Base-by-base conservation (phyloP, 37 sponge, comb jelly and placozoan species). In the Diacarnus erythraeanus region DNA sequence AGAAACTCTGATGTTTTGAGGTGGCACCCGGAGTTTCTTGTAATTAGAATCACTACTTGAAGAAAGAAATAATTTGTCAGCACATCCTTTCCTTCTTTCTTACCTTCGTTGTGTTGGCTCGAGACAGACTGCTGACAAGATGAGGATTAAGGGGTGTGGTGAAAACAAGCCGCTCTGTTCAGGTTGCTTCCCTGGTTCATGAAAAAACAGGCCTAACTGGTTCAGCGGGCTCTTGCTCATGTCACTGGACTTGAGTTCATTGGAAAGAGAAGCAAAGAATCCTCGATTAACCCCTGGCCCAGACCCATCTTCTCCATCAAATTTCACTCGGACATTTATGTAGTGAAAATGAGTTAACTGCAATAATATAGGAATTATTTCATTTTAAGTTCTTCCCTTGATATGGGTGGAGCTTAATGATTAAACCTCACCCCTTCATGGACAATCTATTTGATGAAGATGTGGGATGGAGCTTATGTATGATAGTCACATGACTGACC, bases 251-350 rank as follows among this genome's bases (percentile, higher is more conserved):
- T 90, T 94, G 59, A 94, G 78, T 26, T 86, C 91, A 74, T 87
- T 84, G 57, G 95, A 88, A 36, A 94, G 83, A 0, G 86, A 73
- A 41, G 95, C 79, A 47, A 90, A 94, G 86, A 94, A 90, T 0
- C 95, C 95, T 66, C 91, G 65, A 42, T 86, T 87, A 26, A 94
- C 95, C 20, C 95, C 95, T 12, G 91, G 88, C n/a, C 95, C 95
- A 38, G 89, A 84, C 0, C 95, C 95, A 54, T 86, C 90, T 56
- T 94, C 95, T n/a, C 95, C 95, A 5, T 86, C 90, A 80, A 94
- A 94, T 70, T 80, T 87, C 22, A 89, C 90, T 2, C 88, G 74
- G 15, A 94, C 63, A 57, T 79, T 79, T 10, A 72, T 36, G 75
- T 81, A 92, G 38, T 80, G 81, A 42, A 85, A 82, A 21, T 54